Evolutionary conservation across 2,797 vertebrate genomes (phyloP), one percentile per base, ranked within the genome.

Genomic region (Sebastes trivittatus): DNA sequence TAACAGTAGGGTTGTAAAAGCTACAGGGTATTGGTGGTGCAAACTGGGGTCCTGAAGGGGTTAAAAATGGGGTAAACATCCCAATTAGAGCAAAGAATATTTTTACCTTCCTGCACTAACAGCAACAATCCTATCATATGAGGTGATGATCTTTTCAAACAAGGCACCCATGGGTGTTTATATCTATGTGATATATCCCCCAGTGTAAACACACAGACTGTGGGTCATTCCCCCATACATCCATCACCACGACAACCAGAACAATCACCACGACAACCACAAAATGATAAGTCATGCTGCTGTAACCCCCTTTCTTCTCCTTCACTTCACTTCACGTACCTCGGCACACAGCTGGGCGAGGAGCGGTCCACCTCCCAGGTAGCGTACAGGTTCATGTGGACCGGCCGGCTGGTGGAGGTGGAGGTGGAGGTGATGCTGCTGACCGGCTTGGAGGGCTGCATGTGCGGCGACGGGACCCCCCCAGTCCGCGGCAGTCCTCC

Each of bases 311-410:
- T n/a, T 9, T 32, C 32, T 42, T 42, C 38, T 42, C 13, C 36
- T 38, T 38, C 13, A 38, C 36, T 38, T 38, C 36, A 38, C n/a
- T 11, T 20, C 64, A 79, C 91, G 87, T 95, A 98, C 97, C 97
- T 97, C 82, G 97, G 97, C 92, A 98, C 97, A 85, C 97, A 98
- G 96, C 97, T 97, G 90, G 97, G 96, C 8, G 97, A 98, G 74
- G 97, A 97, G 69, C 97, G 95, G 94, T 98, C 97, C 91, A 97
- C 97, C 89, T 98, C 97, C 97, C 97, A 98, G 89, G 97, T 98
- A 34, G 97, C 97, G 92, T 96, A 98, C 89, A 98, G 96, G 95
- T 98, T 98, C 97, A 98, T 98, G 90, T 97, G 97, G 77, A 98
- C 97, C 38, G 97, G 97, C 10, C 97, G 96, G 95, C 95, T 94